These are phyloP conservation scores for Odontomyia ornata DNA, from an alignment of 2,888 invertebrate genomes.

Conservation along the genomic window DNA sequence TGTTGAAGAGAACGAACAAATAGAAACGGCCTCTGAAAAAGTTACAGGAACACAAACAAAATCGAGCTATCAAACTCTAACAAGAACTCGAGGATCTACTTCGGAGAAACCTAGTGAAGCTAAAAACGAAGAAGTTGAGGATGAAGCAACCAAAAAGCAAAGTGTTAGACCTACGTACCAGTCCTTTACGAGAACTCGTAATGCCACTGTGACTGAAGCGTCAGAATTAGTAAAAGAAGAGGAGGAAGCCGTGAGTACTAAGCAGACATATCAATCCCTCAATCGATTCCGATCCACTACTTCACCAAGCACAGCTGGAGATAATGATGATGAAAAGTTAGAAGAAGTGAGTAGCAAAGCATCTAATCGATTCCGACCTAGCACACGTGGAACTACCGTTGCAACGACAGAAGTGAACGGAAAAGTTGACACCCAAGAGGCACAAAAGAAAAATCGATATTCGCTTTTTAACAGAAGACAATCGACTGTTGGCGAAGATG, in stretches of 20 bases:
- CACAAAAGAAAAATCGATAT: conserved; percentile 37
- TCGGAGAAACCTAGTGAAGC: conserved; percentile 50
- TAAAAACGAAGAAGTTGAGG: neutral
- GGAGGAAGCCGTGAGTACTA: conserved; percentile 44
- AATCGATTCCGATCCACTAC: conserved; percentile 56
- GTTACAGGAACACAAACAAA: neutral
- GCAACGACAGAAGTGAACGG: neutral
- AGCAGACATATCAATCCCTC: conserved; percentile 57
- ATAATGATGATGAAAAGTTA: neutral
- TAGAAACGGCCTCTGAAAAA: neutral
- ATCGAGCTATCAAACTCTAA: conserved; percentile 30
- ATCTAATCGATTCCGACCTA: neutral
- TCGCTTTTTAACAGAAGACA: conserved; percentile 9
- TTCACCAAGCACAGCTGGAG: conserved; percentile 48
- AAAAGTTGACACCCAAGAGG: neutral
- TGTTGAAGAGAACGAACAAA: neutral
- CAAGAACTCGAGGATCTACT: neutral
- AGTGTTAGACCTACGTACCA: conserved; percentile 57
- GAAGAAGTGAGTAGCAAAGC: neutral
- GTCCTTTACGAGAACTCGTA: conserved; percentile 77
- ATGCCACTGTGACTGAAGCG: conserved; percentile 65
- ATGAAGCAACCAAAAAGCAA: conserved; percentile 37
- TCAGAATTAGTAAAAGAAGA: conserved; percentile 49
- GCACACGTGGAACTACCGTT: conserved; percentile 15
- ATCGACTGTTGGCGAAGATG: conserved; percentile 10